Evolutionary conservation across 1,140 invertebrate genomes (phyloP), one percentile per base, ranked within the genome.

Genomic region (Hypsibius dujardini): DNA sequence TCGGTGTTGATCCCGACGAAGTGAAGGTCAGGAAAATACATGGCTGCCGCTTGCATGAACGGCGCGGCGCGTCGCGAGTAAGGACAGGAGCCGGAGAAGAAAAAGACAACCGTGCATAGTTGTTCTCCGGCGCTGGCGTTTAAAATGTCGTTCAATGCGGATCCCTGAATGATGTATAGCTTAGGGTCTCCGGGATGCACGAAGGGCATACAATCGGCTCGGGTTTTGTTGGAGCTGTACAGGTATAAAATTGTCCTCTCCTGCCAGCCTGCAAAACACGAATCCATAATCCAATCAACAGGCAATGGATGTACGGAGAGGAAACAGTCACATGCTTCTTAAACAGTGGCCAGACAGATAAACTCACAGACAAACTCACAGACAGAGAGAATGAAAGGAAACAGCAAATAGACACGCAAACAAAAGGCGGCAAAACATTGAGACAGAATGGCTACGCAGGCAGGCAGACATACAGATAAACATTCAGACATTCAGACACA

Each of bases 21-120:
- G 3, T 42, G 7, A 42, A 42, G 7, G 3, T 14, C 42, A 3
- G 62, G 62, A 42, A 67, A 67, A 42, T 67, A 67, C 42, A 67
- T 42, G 7, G 62, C 62, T 67, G 62, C 62, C 62, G 62, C 7
- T 3, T 67, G 62, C 62, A 67, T 67, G 62, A 67, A 7, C 3
- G 62, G 62, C 7, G 62, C 62, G 3, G 62, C 62, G 7, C 62
- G 62, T 7, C 42, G 42, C 12, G 12, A 14, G 42, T 67, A 67
- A 42, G 62, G 62, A 67, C 62, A 67, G 3, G 62, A 14, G 7
- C 7, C 7, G 45, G 62, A 67, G 45, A 14, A 67, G 42, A 67
- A 67, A 42, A 67, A 67, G 62, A 67, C 62, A 42, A 67, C 62
- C 7, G 62, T 67, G 62, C 62, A 67, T 3, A 42, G 3, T 42